Base-by-base conservation (phyloP, 2,797 vertebrate genomes). In the Hydrolagus colliei region DNA sequence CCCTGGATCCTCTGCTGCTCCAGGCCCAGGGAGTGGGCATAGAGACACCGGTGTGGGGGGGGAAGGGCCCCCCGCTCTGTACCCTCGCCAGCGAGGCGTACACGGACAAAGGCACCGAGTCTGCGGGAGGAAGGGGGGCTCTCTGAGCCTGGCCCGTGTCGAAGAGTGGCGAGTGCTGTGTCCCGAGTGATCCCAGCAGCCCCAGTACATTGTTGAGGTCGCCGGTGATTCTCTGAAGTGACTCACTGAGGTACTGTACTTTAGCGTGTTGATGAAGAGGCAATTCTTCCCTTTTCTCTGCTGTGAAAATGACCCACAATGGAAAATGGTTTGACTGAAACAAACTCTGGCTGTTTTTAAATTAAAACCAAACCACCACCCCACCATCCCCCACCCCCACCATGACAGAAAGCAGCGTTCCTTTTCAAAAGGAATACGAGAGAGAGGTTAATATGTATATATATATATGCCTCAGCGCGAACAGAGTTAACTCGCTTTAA, bases 161-260 rank as follows among this genome's bases (percentile, higher is more conserved):
- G 78, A 90, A 73, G 61, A 87, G 87, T 0, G 89, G 85, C 0
- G 88, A 86, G 2, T 90, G 93, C 82, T 88, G 91, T 0, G 87
- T 87, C 18, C 88, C 89, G 68, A 96, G 90, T 2, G 94, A 93
- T 61, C 92, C 93, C 90, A 97, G 86, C 0, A 94, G 80, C 1
- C 90, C 78, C 0, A 98, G 92, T 14, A 97, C 96, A 0, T 90
- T 88, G 12, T 95, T 95, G 14, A 99, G 93, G 89, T 98, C 96
- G 0, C 90, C 88, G 12, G 94, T 96, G 91, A 99, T 95, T 16
- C 90, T 92, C 90, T 94, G 96, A 87, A 98, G 92, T 0, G 96
- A 96, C 72, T 93, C 92, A 0, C 92, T 92, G 87, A 99, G 72
- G 88, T 92, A 91, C 88, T 94, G 94, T 88, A 97, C 92, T 91